Conservation (phyloP, 2,113 vertebrate species). For the Trichechus manatus region DNA sequence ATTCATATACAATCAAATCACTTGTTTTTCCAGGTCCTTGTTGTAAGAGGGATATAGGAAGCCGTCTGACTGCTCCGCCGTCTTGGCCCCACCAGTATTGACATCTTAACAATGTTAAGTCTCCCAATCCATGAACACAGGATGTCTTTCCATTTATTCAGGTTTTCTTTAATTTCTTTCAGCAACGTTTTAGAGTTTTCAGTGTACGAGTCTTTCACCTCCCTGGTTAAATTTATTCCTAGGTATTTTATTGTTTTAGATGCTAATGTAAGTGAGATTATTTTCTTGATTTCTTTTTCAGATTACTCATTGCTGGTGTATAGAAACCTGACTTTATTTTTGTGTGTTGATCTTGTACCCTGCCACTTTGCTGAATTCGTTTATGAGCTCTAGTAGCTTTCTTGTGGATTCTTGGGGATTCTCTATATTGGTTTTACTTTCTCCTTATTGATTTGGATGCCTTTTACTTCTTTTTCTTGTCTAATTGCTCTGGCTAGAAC, state of each 20-base stretch:
- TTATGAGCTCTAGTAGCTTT: neutral
- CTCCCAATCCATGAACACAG: neutral
- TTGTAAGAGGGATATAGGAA: too few species aligned
- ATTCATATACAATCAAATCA: too few species aligned
- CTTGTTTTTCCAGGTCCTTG: too few species aligned
- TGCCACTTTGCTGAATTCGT: neutral
- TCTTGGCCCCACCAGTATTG: neutral
- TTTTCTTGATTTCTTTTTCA: constrained; percentile 15
- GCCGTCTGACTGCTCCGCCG: too few species aligned
- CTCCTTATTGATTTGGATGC: neutral
- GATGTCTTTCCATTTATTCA: neutral
- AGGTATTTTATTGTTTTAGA: neutral
- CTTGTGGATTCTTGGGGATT: neutral
- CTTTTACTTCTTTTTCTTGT: constrained; percentile 40
- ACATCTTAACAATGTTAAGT: neutral
- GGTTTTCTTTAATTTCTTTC: constrained; percentile 11
- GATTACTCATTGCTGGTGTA: neutral
- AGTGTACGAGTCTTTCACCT: neutral
- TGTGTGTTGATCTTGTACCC: neutral
- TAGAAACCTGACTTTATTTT: neutral
- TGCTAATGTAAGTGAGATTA: neutral
- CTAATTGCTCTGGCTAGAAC: neutral
- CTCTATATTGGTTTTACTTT: neutral
- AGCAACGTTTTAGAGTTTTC: constrained; percentile 3
- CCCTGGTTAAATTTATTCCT: neutral